Evolutionary conservation across 2,888 invertebrate species (phyloP).

Genomic region (Euspilapteryx auroguttella): DNA sequence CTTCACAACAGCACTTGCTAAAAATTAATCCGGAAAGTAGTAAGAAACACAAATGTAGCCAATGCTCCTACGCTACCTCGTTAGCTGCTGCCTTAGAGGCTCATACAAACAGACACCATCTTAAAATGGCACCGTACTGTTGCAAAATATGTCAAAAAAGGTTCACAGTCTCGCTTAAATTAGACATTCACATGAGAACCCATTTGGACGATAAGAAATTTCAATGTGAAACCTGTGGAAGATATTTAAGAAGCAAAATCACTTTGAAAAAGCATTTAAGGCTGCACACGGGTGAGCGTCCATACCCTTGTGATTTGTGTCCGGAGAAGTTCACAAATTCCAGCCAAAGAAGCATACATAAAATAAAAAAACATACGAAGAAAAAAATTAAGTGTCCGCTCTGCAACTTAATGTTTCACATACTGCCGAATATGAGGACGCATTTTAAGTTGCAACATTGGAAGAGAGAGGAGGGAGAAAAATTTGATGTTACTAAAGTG

Average conservation of each 20-base stretch:
- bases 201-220: slow-evolving; percentile 1
- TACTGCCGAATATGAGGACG: background rate
- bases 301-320: slow-evolving; percentile 4
- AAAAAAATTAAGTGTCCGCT: slow-evolving; percentile 2
- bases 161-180: slow-evolving; percentile 10
- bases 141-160: slow-evolving; percentile 8
- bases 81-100: background rate
- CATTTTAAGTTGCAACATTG: slow-evolving; percentile 3
- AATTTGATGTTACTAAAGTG: slow-evolving; percentile 3
- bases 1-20: too few species aligned
- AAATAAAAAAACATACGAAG: slow-evolving; percentile 1
- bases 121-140: background rate
- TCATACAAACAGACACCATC: background rate
- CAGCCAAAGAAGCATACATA: slow-evolving; percentile 1
- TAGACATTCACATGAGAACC: slow-evolving; percentile 11
- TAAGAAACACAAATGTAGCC: background rate
- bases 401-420: slow-evolving; percentile 2
- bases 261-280: slow-evolving; percentile 4
- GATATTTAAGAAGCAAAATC: background rate
- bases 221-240: slow-evolving; percentile 2
- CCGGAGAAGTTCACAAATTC: background rate
- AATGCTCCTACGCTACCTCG: background rate
- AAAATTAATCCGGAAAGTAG: background rate
- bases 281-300: slow-evolving; percentile 5
- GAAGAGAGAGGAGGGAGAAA: slow-evolving; percentile 1